Conservation (phyloP, 1,140 invertebrate species). For the Ceratoteleas bidentatus region DNA sequence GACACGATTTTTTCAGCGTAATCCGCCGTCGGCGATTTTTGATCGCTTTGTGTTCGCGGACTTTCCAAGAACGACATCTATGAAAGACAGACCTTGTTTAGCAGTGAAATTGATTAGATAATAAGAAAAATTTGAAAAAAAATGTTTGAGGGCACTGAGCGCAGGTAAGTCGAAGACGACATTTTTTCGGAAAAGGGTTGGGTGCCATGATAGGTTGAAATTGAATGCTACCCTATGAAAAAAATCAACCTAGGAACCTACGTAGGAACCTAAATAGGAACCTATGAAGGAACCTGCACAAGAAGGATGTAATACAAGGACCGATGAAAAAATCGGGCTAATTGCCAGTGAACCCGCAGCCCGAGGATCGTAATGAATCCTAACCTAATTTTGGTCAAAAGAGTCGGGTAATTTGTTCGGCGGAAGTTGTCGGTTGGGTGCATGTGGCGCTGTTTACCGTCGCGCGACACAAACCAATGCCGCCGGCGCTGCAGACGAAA, state of each 20-base stretch:
- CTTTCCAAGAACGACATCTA: slow-evolving; percentile 21
- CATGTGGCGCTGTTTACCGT: slow-evolving; percentile 47
- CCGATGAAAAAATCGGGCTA: slow-evolving; percentile 9
- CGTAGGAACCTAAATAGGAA: no score
- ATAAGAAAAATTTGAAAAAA: no score
- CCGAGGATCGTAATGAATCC: slow-evolving; percentile 12
- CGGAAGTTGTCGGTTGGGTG: slow-evolving; percentile 33
- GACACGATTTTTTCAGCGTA: slow-evolving; percentile 51
- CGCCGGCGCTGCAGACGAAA: slow-evolving; percentile 41
- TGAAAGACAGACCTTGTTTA: slow-evolving; percentile 28
- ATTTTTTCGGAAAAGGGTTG: no score
- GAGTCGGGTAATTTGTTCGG: slow-evolving; percentile 34
- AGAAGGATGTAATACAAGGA: no score
- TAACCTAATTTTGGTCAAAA: slow-evolving; percentile 33
- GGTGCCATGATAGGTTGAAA: no score
- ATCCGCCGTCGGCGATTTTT: slow-evolving; percentile 29
- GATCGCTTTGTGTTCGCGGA: slow-evolving; percentile 21
- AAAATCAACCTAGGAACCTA: no score
- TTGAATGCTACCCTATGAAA: no score
- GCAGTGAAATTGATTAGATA: slow-evolving; percentile 36
- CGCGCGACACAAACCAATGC: slow-evolving; percentile 47
- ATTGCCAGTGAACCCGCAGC: slow-evolving; percentile 5
- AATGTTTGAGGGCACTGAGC: no score
- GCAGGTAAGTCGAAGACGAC: no score
- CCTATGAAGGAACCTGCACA: no score